phyloP scores from a whole-genome alignment of 2,888 invertebrate species.

The Drosophila lacicola region DNA sequence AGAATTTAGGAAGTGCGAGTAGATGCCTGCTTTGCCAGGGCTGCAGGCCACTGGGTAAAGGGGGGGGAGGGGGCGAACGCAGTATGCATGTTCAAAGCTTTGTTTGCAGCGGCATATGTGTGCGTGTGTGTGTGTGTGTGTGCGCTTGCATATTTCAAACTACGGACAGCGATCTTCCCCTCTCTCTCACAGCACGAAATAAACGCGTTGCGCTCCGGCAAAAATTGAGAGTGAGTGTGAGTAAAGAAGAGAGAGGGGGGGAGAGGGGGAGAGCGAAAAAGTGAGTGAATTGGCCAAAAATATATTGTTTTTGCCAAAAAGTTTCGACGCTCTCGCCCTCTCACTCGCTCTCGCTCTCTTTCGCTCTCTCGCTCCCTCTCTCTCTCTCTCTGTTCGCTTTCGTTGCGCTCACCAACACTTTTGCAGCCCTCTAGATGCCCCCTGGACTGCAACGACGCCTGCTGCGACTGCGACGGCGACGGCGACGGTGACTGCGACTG shows the following conservation, averaged over 20 bases:
- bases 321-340: neutral
- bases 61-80: neutral
- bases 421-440: conserved; percentile 37
- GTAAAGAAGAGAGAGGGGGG: neutral
- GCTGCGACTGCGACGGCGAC: conserved; percentile 19
- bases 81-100: conserved; percentile 14
- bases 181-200: conserved; percentile 7
- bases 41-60: neutral
- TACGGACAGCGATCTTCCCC: conserved; percentile 26
- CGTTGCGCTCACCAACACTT: conserved; percentile 41
- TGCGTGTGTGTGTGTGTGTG: conserved; percentile 9
- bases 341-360: neutral
- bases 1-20: conserved; percentile 70
- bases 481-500: conserved; percentile 12
- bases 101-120: conserved; percentile 15
- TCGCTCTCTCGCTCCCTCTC: neutral
- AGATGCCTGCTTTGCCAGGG: conserved; percentile 13
- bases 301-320: conserved; percentile 21
- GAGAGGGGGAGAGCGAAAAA: conserved; percentile 1
- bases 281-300: conserved; percentile 58
- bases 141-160: conserved; percentile 53
- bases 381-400: conserved; percentile 14
- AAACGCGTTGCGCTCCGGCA: conserved; percentile 8
- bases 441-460: conserved; percentile 34
- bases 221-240: neutral